Evolutionary conservation across 2,888 invertebrate species (phyloP).

Genomic region (Trissolcus japonicus): DNA sequence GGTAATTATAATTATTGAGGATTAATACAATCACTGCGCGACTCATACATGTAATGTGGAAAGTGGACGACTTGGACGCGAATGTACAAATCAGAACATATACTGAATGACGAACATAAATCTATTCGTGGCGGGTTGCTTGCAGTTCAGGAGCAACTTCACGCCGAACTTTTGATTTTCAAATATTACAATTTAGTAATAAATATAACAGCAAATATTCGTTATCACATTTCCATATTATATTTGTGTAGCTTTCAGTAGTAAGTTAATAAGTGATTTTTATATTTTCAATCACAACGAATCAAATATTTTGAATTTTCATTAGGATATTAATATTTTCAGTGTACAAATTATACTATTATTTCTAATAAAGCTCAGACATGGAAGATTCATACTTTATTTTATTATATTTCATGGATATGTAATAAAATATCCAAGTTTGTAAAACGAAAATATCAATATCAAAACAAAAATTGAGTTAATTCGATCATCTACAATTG

Average conservation of each 20-base stretch:
- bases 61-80: constrained; percentile 18
- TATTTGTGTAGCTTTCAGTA: too few species aligned
- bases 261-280: too few species aligned
- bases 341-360: too few species aligned
- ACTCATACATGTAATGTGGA: constrained; percentile 18
- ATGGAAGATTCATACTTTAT: too few species aligned
- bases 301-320: too few species aligned
- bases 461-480: neutral
- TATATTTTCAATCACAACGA: too few species aligned
- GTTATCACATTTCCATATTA: too few species aligned
- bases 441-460: neutral
- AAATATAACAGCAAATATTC: neutral
- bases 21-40: constrained; percentile 59
- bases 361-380: too few species aligned
- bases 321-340: neutral
- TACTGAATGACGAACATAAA: constrained; percentile 14
- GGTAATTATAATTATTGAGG: constrained; percentile 63
- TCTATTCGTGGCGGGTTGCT: constrained; percentile 19
- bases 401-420: too few species aligned
- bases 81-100: constrained; percentile 4
- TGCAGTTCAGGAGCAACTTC: constrained; percentile 20
- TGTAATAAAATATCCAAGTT: too few species aligned
- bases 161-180: constrained; percentile 55
- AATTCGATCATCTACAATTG: too few species aligned
- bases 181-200: neutral